Evolutionary conservation across 2,888 invertebrate genomes (phyloP), one percentile per base, ranked within the genome.

Genomic region (Mesorhabditis sp.): DNA sequence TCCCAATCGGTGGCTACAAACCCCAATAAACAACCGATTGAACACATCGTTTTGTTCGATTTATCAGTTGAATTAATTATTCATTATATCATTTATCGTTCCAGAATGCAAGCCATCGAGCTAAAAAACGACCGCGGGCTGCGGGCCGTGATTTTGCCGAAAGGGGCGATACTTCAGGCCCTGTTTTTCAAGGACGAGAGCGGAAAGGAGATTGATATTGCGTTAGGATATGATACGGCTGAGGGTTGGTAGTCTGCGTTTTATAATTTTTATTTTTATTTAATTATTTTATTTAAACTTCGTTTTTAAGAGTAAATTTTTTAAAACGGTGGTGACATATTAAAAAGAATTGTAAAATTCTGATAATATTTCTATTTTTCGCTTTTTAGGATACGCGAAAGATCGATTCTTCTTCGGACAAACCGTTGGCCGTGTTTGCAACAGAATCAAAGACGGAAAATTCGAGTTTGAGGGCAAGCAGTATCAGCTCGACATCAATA

Each of bases 391-490:
- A 42, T 81, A 79, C 66, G 43, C 73, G 62, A 65, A 72, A 13
- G 77, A 79, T 61, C 66, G 65, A 4, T 71, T 69, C 2, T 72
- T 74, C 43, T 67, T 81, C 28, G 81, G 81, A 62, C 71, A 73
- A 58, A 81, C 81, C 4, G 76, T 81, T 15, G 81, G 81, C 1
- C 66, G 81, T 15, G 76, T 79, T 28, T 75, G 76, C 7, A 81
- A 81, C 68, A 67, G 81, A 43, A 74, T 81, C 5, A 69, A 45
- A n/a, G 62, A 79, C 61, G 78, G 74, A 5, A 50, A 45, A 61
- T 73, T 80, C 64, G 42, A 41, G 7, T 75, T 79, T 58, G 70
- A 76, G 45, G 80, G 76, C 7, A 70, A 74, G 50, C 66, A 64
- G 41, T 73, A 72, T 43, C 68, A 70, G 7, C 45, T 76, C 65